A percentile compares a stretch with the other conserved stretches of the same genome.
Conservation (phyloP, 2,888 invertebrate genomes). For the Melolontha melolontha region DNA sequence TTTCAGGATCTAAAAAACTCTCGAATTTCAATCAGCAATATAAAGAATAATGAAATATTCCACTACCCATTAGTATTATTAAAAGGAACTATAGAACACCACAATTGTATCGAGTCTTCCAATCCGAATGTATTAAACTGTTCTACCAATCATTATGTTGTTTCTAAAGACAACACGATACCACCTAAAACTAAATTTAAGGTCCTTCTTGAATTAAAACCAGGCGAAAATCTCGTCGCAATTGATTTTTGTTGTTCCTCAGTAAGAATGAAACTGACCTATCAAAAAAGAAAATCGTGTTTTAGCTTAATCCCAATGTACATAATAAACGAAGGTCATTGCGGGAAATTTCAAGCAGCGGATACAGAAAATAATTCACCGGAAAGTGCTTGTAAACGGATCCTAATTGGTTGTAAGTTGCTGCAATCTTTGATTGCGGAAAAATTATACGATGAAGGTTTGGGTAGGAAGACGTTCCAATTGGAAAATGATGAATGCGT, state of each 20-base stretch:
- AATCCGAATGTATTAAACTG: not conserved
- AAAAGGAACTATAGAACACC: conserved; percentile 49
- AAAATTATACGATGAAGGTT: conserved; percentile 83
- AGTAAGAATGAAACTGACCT: conserved; percentile 68
- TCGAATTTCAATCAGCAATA: conserved; percentile 51
- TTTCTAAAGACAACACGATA: conserved; percentile 40
- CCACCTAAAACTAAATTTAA: conserved; percentile 76
- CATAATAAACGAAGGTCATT: conserved; percentile 78
- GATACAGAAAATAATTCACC: conserved; percentile 68
- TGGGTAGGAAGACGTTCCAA: conserved; percentile 84
- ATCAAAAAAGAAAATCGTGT: conserved; percentile 71
- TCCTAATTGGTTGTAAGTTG: conserved; percentile 81
- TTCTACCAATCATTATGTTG: conserved; percentile 3
- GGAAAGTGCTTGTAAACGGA: conserved; percentile 80
- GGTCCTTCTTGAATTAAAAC: conserved; percentile 72
- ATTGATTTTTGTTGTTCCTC: conserved; percentile 70
- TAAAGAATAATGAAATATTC: conserved; percentile 49
- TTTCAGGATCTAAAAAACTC: conserved; percentile 15
- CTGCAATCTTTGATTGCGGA: conserved; percentile 90
- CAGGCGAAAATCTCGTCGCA: conserved; percentile 74
- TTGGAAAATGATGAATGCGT: conserved; percentile 80
- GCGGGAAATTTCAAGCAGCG: conserved; percentile 80
- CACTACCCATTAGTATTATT: conserved; percentile 53
- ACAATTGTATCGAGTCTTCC: conserved; percentile 35
- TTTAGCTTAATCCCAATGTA: conserved; percentile 83